phyloP scores from a whole-genome alignment of 2,113 vertebrate species.

The Paramisgurnus dabryanus region DNA sequence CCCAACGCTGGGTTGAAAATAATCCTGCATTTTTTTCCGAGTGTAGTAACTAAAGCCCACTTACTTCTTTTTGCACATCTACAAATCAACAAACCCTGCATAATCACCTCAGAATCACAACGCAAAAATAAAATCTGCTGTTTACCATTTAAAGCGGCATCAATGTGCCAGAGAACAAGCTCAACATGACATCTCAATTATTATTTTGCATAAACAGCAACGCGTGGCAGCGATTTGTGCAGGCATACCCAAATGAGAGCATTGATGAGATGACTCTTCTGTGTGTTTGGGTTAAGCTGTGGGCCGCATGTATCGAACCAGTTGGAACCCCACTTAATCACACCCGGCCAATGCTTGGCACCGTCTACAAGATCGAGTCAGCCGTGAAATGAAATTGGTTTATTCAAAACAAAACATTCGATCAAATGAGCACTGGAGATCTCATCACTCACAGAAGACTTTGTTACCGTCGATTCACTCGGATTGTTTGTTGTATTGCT shows the following conservation, averaged over 20 bases:
- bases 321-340: conserved; percentile 44
- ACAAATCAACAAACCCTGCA: not conserved
- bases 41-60: not conserved
- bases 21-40: too few species aligned
- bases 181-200: conserved; percentile 58
- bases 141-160: conserved; percentile 40
- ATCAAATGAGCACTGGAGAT: conserved; percentile 34
- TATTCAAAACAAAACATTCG: conserved; percentile 50
- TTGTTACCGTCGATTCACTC: conserved; percentile 3
- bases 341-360: conserved; percentile 32
- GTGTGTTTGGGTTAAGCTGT: conserved; percentile 43
- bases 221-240: conserved; percentile 46
- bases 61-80: not conserved
- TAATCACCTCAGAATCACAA: not conserved
- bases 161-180: conserved; percentile 51
- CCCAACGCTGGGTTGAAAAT: too few species aligned
- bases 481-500: conserved; percentile 1
- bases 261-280: conserved; percentile 59
- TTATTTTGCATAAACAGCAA: conserved; percentile 55
- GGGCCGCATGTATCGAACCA: conserved; percentile 35
- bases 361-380: conserved; percentile 31
- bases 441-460: conserved; percentile 1
- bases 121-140: conserved; percentile 51
- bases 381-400: conserved; percentile 53
- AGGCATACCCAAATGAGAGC: conserved; percentile 53